Evolutionary conservation across 2,797 vertebrate species (phyloP), one percentile per base, ranked within the genome.

Genomic region (Botia almorhae): DNA sequence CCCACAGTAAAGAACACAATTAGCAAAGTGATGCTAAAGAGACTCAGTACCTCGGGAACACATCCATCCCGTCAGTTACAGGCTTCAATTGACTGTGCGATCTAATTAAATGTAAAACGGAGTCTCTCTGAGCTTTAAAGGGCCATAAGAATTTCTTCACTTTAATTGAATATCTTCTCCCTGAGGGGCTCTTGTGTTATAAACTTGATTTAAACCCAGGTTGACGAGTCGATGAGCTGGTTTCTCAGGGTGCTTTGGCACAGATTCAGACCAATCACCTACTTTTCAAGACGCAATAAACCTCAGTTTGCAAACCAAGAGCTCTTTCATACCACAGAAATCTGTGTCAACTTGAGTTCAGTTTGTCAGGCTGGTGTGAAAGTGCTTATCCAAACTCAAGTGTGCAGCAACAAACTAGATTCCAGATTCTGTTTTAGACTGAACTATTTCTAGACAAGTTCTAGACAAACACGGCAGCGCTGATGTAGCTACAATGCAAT

Each of bases 51-150:
- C 55, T 43, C 14, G 55, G 60, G 73, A 80, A 58, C 50, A 73
- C 78, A 84, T 82, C 55, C 55, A 56, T 72, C 48, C 26, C 33
- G 70, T 69, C 51, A 81, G 60, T 72, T 81, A 75, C 71, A 78
- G 33, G 65, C 68, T 76, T 81, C 53, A 67, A 29, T 76, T 73
- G 68, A 68, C 61, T 46, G 12, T 68, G 68, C 58, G 63, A 71
- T 83, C 78, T 84, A 83, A 86, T 86, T 82, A 83, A 86, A 79
- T 79, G 78, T 64, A 79, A 83, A 78, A 80, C 64, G 3, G 46
- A 53, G 67, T 79, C 72, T 79, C 72, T 65, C 56, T 48, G 70
- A 64, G 81, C 55, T 80, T 83, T 39, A 74, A 78, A 75, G 77
- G 75, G 70, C 70, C 74, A 51, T 81, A 76, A 77, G 39, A 84